Evolutionary conservation across 2,113 vertebrate species (phyloP).

Genomic region (Pandion haliaetus): DNA sequence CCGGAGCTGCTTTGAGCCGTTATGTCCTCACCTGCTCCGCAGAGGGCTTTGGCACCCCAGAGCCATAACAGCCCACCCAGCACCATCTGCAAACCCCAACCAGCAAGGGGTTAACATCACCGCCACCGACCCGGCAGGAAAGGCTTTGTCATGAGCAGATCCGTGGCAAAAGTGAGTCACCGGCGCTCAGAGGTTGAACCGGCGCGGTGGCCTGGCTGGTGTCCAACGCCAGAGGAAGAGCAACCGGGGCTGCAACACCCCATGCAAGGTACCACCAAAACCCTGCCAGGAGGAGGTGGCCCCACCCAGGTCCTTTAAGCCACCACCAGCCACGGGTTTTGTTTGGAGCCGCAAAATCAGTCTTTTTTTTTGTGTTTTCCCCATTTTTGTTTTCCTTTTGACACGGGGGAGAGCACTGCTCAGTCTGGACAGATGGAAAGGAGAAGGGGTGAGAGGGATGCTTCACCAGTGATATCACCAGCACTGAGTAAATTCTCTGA

Average conservation of each 20-base stretch:
- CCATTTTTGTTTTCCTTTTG: background rate
- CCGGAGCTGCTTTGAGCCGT: background rate
- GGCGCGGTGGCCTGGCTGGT: accelerated
- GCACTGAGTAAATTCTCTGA: conserved; percentile 20
- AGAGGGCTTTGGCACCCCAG: background rate
- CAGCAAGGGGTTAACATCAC: background rate
- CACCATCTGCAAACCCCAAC: accelerated
- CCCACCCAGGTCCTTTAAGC: background rate
- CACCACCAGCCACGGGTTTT: accelerated
- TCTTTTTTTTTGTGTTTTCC: background rate
- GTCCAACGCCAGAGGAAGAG: background rate
- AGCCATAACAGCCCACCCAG: accelerated
- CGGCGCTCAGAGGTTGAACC: accelerated
- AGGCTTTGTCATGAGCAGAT: background rate
- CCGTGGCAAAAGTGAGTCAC: background rate
- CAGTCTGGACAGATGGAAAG: accelerated
- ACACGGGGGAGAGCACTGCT: accelerated
- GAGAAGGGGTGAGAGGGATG: background rate
- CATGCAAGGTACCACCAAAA: background rate
- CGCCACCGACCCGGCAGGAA: background rate
- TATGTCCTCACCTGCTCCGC: accelerated
- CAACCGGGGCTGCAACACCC: background rate
- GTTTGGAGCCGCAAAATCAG: accelerated
- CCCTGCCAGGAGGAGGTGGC: accelerated
- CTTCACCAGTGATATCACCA: conserved; percentile 52